Base-by-base conservation (phyloP, 2,797 vertebrate species). In the Crenichthys baileyi region DNA sequence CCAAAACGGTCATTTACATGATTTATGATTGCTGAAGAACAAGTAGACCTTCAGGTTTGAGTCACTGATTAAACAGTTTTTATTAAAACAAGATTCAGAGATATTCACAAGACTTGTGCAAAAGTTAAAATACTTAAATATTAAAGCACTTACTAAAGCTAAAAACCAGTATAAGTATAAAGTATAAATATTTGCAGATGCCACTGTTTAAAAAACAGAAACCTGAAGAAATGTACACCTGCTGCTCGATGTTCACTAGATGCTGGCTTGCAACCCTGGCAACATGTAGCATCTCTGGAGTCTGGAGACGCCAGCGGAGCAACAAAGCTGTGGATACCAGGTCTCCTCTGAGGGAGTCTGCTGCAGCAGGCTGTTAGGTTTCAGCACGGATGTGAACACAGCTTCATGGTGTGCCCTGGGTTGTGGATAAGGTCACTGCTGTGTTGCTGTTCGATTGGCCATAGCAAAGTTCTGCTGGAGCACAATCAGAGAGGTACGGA, bases 381-480 rank as follows among this genome's bases (percentile, higher is more conserved):
- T 63, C 65, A 70, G 24, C 61, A 44, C 58, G 44, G 29, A 48
- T 5, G 36, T 48, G 63, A 0, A 24, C 7, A 4, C 22, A 1
- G 31, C 15, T 18, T 36, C 75, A 46, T 73, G 26, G 18, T n/a
- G 86, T 77, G 75, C 24, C 29, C 1, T 44, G 68, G 78, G 78
- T 83, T 55, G 77, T 29, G 74, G 22, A 7, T 75, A 18, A 60
- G 7, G 1, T 95, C 93, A 95, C 73, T 92, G 82, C 2, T 76
- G 83, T 5, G 77, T 78, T 24, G 83, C 83, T 0, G 97, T 97
- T 85, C 85, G 95, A 93, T 97, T 98, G 85, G 95, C 94, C 51
- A 94, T 85, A 53, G 97, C 96, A 87, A 99, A 99, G 91, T 95
- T 98, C 90, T 96, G 95, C 90, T 99, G 98, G 73, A 99, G 96